Evolutionary conservation across 1,140 invertebrate species (phyloP), one percentile per base, ranked within the genome.

Genomic region (Apocrypta bakeri): DNA sequence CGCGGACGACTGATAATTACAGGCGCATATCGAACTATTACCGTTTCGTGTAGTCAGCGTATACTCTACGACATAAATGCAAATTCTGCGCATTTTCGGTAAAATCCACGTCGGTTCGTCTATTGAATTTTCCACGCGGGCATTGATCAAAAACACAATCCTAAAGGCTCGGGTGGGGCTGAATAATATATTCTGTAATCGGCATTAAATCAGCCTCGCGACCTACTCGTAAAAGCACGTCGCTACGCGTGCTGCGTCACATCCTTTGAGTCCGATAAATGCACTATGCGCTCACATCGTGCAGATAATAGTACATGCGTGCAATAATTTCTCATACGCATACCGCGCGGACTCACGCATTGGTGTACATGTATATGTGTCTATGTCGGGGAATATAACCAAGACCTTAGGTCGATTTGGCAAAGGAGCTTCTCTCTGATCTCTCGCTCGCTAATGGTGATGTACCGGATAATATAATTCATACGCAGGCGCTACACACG

Each of bases 401-500:
- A 48, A n/a, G n/a, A n/a, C n/a, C n/a, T n/a, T n/a, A n/a, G n/a
- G n/a, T n/a, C n/a, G 42, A 56, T 12, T 3, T 17, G 42, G 48
- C 48, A 56, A 56, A 56, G 48, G 48, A 56, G 48, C 48, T 21
- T 56, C 17, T 48, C 42, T 17, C 4, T 17, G 14, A 12, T 56
- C 48, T 17, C 21, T 17, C 48, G 2, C 48, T 48, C 56, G 71
- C 79, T 87, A 87, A 87, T 87, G 82, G 83, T 76, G 83, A 84
- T 86, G 84, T 75, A 84, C 75, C 83, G 83, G 84, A 88, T 85
- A 85, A 85, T 87, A 87, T 87, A 88, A 88, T 85, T 87, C 82
- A 85, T 86, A 85, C 69, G 82, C 84, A 85, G 80, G 85, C 84
- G 86, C 69, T 48, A 56, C 68, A 27, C 17, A 29, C 71, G 71